Base-by-base conservation (phyloP, 1,140 invertebrate genomes). In the Pentalonia nigronervosa region DNA sequence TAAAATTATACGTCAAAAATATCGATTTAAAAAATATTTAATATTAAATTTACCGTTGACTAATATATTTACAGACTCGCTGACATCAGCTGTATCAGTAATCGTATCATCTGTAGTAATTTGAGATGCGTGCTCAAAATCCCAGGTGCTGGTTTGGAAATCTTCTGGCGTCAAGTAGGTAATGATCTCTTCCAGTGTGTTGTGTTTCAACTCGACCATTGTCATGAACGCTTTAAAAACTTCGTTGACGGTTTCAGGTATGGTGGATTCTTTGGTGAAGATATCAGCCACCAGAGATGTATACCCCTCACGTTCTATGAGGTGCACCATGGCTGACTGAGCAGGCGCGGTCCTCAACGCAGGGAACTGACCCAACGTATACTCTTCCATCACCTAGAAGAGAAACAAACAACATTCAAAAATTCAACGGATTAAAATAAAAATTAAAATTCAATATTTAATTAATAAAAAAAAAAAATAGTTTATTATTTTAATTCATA, bases 191-290 rank as follows among this genome's bases (percentile, higher is more conserved):
- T 98, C 97, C 47, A 98, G 97, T 7, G 97, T 97, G 30, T 97
- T 96, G 95, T 98, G 96, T 94, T 97, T 97, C 86, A 97, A 95
- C 94, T 98, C 97, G 20, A 98, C 96, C 97, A 98, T 98, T 94
- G 96, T 97, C 95, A 98, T 97, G 94, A 98, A 97, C 14, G 98
- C 97, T 94, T 96, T 96, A 95, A 98, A 98, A 20, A 97, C 97
- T 92, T 97, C 97, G 93, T 97, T 97, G 34, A 97, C 95, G 90
- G 96, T 97, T 95, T 98, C 97, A 94, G 97, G 97, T 23, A 96
- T 96, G 8, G 97, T 96, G 0, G 95, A 95, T 95, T 98, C 97
- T 95, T 98, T 97, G 0, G 97, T 97, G 30, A 98, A 95, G 41
- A 98, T 97, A 95, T 98, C 97, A 0, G 97, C 97, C 90, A 98